Evolutionary conservation across 2,797 vertebrate species (phyloP).

Genomic region (Lepidocolaptes lacrymiger): DNA sequence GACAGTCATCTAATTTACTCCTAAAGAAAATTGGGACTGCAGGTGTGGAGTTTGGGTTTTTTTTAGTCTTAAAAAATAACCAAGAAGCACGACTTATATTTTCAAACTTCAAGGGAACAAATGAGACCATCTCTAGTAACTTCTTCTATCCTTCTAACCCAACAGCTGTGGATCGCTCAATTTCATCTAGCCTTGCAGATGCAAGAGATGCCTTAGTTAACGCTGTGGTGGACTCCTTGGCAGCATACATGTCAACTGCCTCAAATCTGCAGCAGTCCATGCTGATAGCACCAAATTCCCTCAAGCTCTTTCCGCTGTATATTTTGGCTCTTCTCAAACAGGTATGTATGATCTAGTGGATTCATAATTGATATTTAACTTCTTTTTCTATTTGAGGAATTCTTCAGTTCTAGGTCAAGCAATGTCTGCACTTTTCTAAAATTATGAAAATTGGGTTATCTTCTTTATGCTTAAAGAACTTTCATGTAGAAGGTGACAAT

Average conservation of each 20-base stretch:
- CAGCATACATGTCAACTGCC: constrained; percentile 85
- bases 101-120: neutral
- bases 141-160: neutral
- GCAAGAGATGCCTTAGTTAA: constrained; percentile 96
- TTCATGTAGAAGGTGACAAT: neutral
- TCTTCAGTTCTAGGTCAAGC: neutral
- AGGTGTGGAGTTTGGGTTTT: neutral
- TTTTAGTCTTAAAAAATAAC: neutral
- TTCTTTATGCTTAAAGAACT: neutral
- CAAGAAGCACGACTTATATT: neutral
- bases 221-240: constrained; percentile 88
- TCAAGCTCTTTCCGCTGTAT: constrained; percentile 92
- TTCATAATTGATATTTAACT: neutral
- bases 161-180: constrained; percentile 91
- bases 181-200: constrained; percentile 91
- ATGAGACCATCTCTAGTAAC: neutral
- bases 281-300: constrained; percentile 85
- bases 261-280: constrained; percentile 88
- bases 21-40: neutral
- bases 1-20: neutral
- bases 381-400: neutral
- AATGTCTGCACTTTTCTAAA: neutral
- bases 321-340: constrained; percentile 94
- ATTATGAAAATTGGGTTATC: neutral
- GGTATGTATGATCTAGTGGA: constrained; percentile 70